phyloP scores from a whole-genome alignment of 2,888 invertebrate species.

The Campaea margaritaria region DNA sequence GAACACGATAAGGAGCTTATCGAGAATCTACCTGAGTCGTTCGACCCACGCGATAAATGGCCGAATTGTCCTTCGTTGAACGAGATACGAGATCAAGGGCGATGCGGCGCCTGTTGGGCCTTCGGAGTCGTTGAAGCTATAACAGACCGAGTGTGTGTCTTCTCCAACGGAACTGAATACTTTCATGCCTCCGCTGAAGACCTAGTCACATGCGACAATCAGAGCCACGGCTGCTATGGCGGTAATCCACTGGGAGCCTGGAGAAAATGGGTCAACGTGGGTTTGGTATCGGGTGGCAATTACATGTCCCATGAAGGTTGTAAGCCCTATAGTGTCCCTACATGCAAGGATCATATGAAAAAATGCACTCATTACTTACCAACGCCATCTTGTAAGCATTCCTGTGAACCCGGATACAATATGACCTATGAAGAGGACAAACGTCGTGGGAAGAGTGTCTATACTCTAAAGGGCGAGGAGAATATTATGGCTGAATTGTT shows the following conservation, averaged over 20 bases:
- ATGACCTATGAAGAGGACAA: constrained; percentile 87
- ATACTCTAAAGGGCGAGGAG: constrained; percentile 1
- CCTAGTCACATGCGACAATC: constrained; percentile 4
- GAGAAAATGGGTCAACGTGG: constrained; percentile 11
- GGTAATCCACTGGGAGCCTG: constrained; percentile 11
- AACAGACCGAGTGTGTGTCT: constrained; percentile 92
- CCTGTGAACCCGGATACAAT: constrained; percentile 27
- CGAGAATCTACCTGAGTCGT: constrained; percentile 86
- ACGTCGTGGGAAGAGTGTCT: constrained; percentile 6
- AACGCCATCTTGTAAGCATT: constrained; percentile 17
- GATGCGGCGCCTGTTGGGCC: constrained; percentile 93
- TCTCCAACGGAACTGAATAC: constrained; percentile 84
- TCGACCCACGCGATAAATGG: constrained; percentile 92
- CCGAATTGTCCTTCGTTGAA: constrained; percentile 90
- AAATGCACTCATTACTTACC: neutral
- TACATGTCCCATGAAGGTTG: constrained; percentile 24
- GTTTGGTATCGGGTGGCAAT: constrained; percentile 29
- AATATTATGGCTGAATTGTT: constrained; percentile 84
- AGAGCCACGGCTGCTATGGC: constrained; percentile 2
- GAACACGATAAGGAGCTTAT: constrained; percentile 3
- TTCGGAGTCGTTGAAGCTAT: constrained; percentile 93
- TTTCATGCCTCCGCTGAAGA: constrained; percentile 86
- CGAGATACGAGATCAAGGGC: constrained; percentile 90
- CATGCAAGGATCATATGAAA: neutral
- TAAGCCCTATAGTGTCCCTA: constrained; percentile 14